These are phyloP conservation scores for Steinernema hermaphroditum DNA, from an alignment of 2,888 invertebrate species.

Conservation along the genomic window DNA sequence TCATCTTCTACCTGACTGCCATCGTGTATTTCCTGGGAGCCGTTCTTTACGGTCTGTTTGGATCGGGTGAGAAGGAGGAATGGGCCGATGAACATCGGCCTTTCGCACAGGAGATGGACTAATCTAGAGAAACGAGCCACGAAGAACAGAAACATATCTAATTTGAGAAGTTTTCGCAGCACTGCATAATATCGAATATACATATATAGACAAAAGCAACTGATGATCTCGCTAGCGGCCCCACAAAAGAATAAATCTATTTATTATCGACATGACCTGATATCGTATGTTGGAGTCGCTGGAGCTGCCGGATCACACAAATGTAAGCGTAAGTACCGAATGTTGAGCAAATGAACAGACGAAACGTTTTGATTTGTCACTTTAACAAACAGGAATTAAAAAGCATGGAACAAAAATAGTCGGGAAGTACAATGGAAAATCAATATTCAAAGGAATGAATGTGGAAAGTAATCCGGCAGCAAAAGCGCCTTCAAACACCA, in stretches of 20 bases:
- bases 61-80: constrained; percentile 80
- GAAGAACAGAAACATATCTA: too few species aligned
- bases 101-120: constrained; percentile 39
- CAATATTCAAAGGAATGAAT: constrained; percentile 38
- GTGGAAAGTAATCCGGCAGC: constrained; percentile 41
- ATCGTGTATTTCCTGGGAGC: constrained; percentile 82
- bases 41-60: constrained; percentile 79
- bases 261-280: constrained; percentile 14
- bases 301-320: constrained; percentile 27
- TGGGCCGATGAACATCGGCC: constrained; percentile 72
- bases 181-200: too few species aligned
- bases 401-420: too few species aligned
- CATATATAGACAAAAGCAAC: too few species aligned
- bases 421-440: too few species aligned
- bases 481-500: constrained; percentile 38
- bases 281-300: constrained; percentile 24
- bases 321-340: not conserved
- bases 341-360: constrained; percentile 24
- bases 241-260: constrained; percentile 1
- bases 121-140: not conserved
- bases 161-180: too few species aligned
- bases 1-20: constrained; percentile 83
- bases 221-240: not conserved
- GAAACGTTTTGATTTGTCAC: not conserved
- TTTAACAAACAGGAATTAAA: too few species aligned